A percentile compares a stretch with the other conserved stretches of the same genome.
phyloP scores from a whole-genome alignment of 2,113 vertebrate genomes.

The Ia io region DNA sequence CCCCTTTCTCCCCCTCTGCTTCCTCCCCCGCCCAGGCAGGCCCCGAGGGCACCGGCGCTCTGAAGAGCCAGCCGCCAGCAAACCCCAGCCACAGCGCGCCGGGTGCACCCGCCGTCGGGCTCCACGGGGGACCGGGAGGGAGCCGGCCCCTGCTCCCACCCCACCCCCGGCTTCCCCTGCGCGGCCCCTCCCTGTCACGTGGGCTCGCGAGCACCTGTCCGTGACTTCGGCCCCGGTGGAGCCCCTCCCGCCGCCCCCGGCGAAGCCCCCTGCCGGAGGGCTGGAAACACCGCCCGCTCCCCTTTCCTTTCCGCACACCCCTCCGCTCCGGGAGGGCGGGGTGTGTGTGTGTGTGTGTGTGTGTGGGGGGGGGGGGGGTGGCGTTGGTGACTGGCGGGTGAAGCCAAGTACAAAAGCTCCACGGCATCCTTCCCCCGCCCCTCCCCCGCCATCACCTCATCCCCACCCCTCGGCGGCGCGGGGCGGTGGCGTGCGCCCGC shows the following conservation, averaged over 20 bases:
- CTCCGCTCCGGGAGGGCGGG: not conserved
- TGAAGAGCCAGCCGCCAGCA: constrained; percentile 47
- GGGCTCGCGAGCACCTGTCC: constrained; percentile 85
- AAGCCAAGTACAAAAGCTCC: constrained; percentile 21
- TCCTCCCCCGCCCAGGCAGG: constrained; percentile 67
- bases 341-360: too few species aligned
- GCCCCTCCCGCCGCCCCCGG: not conserved
- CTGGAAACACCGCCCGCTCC: not conserved
- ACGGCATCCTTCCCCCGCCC: not conserved
- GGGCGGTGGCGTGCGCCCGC: constrained; percentile 11
- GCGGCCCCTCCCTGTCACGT: constrained; percentile 77
- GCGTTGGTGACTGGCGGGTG: not conserved
- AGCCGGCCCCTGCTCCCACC: not conserved
- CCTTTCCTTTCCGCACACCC: not conserved
- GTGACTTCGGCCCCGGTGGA: constrained; percentile 38
- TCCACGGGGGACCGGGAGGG: not conserved
- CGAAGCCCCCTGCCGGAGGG: not conserved
- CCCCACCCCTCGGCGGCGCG: not conserved
- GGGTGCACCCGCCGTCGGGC: not conserved
- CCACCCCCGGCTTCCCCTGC: not conserved
- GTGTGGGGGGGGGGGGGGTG: not conserved
- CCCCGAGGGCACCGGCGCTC: constrained; percentile 66
- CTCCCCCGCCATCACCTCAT: not conserved
- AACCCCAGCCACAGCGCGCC: not conserved
- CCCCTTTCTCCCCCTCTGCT: constrained; percentile 76